Evolutionary conservation across 2,113 vertebrate genomes (phyloP).

Genomic region (Phalacrocorax brasilianus): DNA sequence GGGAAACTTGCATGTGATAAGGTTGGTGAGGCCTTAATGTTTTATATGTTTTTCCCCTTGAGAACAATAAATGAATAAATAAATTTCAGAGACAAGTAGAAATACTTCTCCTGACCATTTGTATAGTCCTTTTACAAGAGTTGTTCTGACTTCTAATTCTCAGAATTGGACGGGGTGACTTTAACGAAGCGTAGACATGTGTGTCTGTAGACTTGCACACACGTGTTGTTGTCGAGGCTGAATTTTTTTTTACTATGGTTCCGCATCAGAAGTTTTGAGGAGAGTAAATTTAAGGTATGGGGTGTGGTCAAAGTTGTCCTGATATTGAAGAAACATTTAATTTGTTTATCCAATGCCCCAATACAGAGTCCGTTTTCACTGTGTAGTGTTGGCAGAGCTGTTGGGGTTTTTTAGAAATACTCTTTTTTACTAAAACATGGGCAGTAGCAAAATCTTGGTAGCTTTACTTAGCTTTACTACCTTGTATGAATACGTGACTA

Average conservation of each 20-base stretch:
- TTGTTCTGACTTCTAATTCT: not conserved
- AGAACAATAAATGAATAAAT: not conserved
- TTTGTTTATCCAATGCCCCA: not conserved
- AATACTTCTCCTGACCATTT: not conserved
- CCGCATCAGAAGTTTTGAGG: not conserved
- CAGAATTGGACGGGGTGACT: not conserved
- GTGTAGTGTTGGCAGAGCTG: not conserved
- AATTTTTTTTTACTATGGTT: not conserved
- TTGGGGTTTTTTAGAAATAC: not conserved
- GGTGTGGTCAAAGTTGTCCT: not conserved
- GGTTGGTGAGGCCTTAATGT: not conserved
- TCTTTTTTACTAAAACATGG: not conserved
- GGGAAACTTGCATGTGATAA: rapidly evolving
- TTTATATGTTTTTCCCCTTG: not conserved
- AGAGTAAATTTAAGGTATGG: not conserved
- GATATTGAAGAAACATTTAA: not conserved
- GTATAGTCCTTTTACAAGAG: not conserved
- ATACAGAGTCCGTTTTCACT: not conserved
- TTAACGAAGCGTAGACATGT: not conserved
- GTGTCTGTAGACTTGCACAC: not conserved
- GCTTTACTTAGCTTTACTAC: not conserved
- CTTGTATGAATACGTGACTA: not conserved
- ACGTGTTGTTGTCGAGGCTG: not conserved
- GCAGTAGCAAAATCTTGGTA: not conserved
- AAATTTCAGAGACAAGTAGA: not conserved